Evolutionary conservation across 2,797 vertebrate genomes (phyloP).

Genomic region (Coracias cyanogaster): DNA sequence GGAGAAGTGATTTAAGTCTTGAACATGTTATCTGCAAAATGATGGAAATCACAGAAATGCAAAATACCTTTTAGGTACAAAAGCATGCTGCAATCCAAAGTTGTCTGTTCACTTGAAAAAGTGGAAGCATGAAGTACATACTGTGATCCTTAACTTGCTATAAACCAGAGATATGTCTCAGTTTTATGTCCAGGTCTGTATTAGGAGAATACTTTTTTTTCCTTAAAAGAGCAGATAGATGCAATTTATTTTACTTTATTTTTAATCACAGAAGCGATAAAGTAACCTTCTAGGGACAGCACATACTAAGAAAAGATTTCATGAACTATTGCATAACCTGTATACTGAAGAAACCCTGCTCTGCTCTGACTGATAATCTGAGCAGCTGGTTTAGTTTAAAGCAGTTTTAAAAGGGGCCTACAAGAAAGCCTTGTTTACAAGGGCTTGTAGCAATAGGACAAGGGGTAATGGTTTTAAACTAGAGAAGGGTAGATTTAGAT

Average conservation of each 20-base stretch:
- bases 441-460: too few species aligned
- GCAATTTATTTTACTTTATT: background rate
- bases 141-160: background rate
- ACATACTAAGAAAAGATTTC: background rate
- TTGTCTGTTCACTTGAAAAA: background rate
- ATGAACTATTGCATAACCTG: background rate
- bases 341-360: background rate
- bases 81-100: background rate
- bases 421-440: too few species aligned
- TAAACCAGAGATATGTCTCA: background rate
- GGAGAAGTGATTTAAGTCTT: background rate
- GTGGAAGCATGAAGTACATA: background rate
- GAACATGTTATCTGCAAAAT: background rate
- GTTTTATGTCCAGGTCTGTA: background rate
- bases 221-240: background rate
- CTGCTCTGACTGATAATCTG: background rate
- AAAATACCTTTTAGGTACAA: background rate
- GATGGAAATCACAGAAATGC: background rate
- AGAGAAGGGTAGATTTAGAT: too few species aligned
- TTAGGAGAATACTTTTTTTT: background rate
- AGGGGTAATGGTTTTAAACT: too few species aligned
- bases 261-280: background rate
- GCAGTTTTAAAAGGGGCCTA: too few species aligned
- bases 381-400: background rate
- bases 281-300: background rate